Evolutionary conservation across 2,797 vertebrate genomes (phyloP).

Genomic region (Staurois parvus): DNA sequence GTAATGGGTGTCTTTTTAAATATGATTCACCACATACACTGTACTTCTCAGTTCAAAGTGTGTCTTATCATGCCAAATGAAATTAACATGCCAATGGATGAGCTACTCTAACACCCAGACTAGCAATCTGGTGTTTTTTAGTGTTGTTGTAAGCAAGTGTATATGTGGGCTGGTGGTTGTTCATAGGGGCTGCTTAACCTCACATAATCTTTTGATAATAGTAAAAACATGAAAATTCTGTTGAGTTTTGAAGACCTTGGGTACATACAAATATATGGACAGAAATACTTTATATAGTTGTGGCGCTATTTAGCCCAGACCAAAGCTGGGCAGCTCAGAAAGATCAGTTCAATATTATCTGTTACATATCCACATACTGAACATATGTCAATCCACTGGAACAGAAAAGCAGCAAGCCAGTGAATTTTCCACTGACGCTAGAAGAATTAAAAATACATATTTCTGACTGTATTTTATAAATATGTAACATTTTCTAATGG

Average conservation of each 20-base stretch:
- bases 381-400: not conserved
- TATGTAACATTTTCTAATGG: constrained; percentile 55
- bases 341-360: not conserved
- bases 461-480: constrained; percentile 48
- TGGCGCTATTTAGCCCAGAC: not conserved
- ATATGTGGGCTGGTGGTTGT: not conserved
- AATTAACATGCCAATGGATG: not conserved
- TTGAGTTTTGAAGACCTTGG: not conserved
- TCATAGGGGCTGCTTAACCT: not conserved
- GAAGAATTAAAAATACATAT: constrained; percentile 11
- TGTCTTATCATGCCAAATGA: not conserved
- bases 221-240: too few relatives aligned
- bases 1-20: too few relatives aligned
- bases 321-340: not conserved
- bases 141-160: too few relatives aligned
- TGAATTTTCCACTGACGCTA: not conserved
- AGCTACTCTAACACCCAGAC: not conserved
- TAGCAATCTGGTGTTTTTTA: too few relatives aligned
- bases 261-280: not conserved
- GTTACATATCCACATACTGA: not conserved
- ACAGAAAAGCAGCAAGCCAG: not conserved
- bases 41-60: not conserved
- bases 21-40: too few relatives aligned
- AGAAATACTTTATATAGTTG: not conserved
- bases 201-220: not conserved